A percentile compares a stretch with the other conserved stretches of the same genome.
These are phyloP conservation scores for Archilochus colubris DNA, from an alignment of 2,113 vertebrate species.

Conservation along the genomic window DNA sequence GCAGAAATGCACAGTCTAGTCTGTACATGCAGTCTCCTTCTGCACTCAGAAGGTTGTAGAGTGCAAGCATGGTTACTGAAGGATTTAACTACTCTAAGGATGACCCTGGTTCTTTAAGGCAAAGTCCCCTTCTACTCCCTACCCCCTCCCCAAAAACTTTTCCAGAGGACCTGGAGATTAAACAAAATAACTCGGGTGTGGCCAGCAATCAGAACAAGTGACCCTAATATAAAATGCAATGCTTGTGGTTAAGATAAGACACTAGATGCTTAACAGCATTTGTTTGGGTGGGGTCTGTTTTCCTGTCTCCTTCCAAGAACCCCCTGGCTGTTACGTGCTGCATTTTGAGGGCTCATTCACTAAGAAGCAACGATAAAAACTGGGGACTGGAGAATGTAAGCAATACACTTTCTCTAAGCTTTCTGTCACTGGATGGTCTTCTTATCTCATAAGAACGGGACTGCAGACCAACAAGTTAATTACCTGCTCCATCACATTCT, in stretches of 20 bases:
- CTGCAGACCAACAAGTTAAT: neutral
- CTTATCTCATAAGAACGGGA: neutral
- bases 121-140: neutral
- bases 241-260: neutral
- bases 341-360: neutral
- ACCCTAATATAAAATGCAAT: neutral
- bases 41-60: neutral
- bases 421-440: neutral
- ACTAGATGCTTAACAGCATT: neutral
- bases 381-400: neutral
- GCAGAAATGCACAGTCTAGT: neutral
- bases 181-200: neutral
- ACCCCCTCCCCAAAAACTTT: neutral
- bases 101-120: neutral
- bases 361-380: neutral
- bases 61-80: accelerated
- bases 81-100: neutral
- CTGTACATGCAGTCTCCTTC: neutral
- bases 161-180: neutral
- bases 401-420: neutral
- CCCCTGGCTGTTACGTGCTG: accelerated
- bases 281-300: neutral
- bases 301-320: neutral
- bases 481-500: neutral
- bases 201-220: neutral